Evolutionary conservation across 1,140 invertebrate genomes (phyloP).

Genomic region (Drosophila orosa): DNA sequence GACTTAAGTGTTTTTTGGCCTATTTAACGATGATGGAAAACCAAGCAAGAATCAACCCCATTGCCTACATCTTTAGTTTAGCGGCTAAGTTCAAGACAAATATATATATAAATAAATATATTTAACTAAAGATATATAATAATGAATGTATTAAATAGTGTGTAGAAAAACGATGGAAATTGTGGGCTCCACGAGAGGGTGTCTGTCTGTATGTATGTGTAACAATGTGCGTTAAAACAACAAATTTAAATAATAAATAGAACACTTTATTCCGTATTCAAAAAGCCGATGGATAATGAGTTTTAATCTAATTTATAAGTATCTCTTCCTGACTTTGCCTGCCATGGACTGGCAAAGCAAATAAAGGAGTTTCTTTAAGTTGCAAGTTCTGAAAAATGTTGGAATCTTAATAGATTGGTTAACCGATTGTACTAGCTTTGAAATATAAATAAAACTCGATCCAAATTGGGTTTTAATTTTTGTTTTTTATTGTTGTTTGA

Average conservation of each 20-base stretch:
- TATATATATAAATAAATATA: constrained; percentile 29
- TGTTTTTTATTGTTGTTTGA: constrained; percentile 60
- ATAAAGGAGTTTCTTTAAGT: background rate
- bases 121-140: constrained; percentile 45
- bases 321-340: background rate
- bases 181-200: constrained; percentile 26
- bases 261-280: constrained; percentile 72
- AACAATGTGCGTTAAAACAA: constrained; percentile 74
- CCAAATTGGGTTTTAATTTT: constrained; percentile 66
- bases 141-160: constrained; percentile 77
- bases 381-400: background rate
- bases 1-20: constrained; percentile 49
- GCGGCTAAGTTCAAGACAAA: constrained; percentile 77
- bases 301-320: background rate
- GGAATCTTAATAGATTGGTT: background rate
- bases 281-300: constrained; percentile 4
- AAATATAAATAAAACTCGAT: constrained; percentile 18
- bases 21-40: constrained; percentile 31
- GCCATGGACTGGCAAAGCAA: background rate
- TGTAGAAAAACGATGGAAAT: constrained; percentile 64
- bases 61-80: constrained; percentile 79
- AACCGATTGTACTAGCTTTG: background rate
- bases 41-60: constrained; percentile 55
- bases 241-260: constrained; percentile 75
- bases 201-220: constrained; percentile 63